Base-by-base conservation (phyloP, 1,140 invertebrate genomes). In the Nephotettix cincticeps region DNA sequence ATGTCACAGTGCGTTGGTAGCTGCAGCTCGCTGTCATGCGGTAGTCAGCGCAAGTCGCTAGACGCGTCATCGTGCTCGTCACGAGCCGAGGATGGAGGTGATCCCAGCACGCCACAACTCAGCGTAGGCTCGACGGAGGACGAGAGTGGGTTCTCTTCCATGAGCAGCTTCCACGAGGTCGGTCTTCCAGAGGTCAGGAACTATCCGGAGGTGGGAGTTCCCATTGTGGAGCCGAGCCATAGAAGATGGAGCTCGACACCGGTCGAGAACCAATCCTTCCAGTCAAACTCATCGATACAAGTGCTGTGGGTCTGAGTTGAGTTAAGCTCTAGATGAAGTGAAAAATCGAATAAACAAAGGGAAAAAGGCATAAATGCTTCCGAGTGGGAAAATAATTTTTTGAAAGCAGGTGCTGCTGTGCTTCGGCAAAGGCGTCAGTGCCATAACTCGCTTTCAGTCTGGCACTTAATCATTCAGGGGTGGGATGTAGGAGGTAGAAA, bases 121-220 rank as follows among this genome's bases (percentile, higher is more conserved):
- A 86, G 85, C 73, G 80, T 84, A 9, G 84, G 84, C 76, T 87
- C 84, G 70, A 84, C 80, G 43, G 91, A 93, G 76, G 90, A 92
- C 73, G 91, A 93, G 76, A 92, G 91, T 76, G 91, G 91, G 14
- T 93, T 93, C 78, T 92, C 90, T 14, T 92, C 90, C 1, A 89
- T 93, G 82, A 91, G 87, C 78, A 92, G 90, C 1, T 93, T 92
- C 75, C 91, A 92, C 78, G 90, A 92, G 75, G 86, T 91, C 23
- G 90, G 90, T 13, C 70, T 70, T 13, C 72, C 73, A 19, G 70
- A 72, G 28, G 29, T 43, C n/a, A 25, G 75, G 0, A 74, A 68
- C 27, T 75, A 74, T 56, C 77, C 74, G 0, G 76, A 77, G 47
- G 66, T 78, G 1, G 77, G 77, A 11, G 69, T 78, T 4, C 77